A percentile compares a stretch with the other conserved stretches of the same genome.
These are phyloP conservation scores for Cathartes aura DNA, from an alignment of 2,113 vertebrate genomes.

Conservation along the genomic window DNA sequence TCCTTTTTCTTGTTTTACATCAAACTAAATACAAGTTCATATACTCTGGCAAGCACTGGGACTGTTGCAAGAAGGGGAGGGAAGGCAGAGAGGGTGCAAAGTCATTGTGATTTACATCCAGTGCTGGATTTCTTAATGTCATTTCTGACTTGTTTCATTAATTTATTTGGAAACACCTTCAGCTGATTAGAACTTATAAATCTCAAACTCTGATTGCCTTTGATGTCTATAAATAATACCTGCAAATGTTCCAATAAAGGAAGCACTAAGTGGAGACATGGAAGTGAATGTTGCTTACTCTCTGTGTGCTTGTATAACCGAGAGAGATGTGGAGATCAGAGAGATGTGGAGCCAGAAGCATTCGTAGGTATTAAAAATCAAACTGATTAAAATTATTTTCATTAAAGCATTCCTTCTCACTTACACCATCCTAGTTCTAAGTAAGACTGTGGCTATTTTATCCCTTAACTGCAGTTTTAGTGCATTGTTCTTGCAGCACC, in stretches of 20 bases:
- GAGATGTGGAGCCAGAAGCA: neutral
- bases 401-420: neutral
- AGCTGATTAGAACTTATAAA: conserved; percentile 9
- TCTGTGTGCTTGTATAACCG: neutral
- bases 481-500: neutral
- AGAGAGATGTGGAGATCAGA: neutral
- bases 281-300: neutral
- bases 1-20: neutral
- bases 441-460: neutral
- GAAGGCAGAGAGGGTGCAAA: neutral
- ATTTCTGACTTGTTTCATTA: conserved; percentile 8
- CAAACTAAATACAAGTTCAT: neutral
- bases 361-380: neutral
- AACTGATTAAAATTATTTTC: neutral
- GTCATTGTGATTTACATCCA: neutral
- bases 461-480: neutral
- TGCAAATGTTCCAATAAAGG: conserved; percentile 29
- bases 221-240: neutral
- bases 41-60: neutral
- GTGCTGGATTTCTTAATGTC: neutral
- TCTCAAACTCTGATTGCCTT: neutral
- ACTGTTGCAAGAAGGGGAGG: neutral
- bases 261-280: neutral
- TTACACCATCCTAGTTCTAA: neutral
- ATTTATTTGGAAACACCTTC: conserved; percentile 52